A percentile compares a stretch with the other conserved stretches of the same genome.
These are phyloP conservation scores for Isotomurus palustris DNA, from an alignment of 2,888 invertebrate genomes.

Conservation along the genomic window DNA sequence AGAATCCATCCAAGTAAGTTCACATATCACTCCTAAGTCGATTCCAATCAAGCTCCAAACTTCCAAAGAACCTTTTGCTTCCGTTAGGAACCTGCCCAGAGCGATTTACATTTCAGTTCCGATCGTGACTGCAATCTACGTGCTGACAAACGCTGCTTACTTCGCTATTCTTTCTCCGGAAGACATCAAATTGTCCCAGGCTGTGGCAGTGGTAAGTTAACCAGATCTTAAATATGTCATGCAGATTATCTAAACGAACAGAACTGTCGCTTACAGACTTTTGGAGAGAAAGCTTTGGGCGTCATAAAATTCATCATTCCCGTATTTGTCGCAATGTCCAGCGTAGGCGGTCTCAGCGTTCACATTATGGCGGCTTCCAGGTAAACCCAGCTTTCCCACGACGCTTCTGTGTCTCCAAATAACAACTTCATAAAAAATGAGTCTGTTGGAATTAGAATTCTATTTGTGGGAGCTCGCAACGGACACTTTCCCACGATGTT, in stretches of 20 bases:
- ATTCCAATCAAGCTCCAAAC: no score
- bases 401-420: no score
- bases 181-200: constrained; percentile 75
- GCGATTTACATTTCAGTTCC: constrained; percentile 93
- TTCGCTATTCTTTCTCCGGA: constrained; percentile 76
- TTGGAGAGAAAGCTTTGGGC: constrained; percentile 61
- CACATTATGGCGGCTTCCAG: constrained; percentile 40
- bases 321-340: constrained; percentile 78
- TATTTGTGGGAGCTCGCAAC: constrained; percentile 61
- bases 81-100: constrained; percentile 79
- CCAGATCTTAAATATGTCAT: background rate
- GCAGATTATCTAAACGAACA: background rate
- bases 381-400: no score
- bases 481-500: constrained; percentile 79
- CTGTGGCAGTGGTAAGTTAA: constrained; percentile 75
- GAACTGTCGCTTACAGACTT: constrained; percentile 54
- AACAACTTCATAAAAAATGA: no score
- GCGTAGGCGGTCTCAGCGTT: constrained; percentile 79
- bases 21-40: no score
- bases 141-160: constrained; percentile 84
- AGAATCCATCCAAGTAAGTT: constrained; percentile 61
- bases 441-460: no score
- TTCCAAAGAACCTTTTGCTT: constrained; percentile 20
- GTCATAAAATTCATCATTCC: constrained; percentile 67
- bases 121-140: constrained; percentile 80